Evolutionary conservation across 2,113 vertebrate species (phyloP).

Genomic region (Toxotes chatareus): DNA sequence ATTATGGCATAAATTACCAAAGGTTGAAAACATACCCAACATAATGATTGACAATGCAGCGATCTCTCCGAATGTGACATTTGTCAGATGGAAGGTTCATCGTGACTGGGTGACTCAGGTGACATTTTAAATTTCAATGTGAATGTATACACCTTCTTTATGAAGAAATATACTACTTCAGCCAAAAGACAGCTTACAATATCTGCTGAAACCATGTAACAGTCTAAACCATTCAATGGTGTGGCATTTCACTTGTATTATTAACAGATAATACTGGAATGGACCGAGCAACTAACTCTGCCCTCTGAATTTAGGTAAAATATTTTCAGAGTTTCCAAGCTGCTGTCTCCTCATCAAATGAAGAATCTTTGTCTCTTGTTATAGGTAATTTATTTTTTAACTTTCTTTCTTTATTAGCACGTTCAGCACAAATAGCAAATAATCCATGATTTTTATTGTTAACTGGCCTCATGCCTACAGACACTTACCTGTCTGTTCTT

Average conservation of each 20-base stretch:
- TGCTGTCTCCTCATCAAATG: slow-evolving; percentile 84
- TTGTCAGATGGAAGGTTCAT: slow-evolving; percentile 83
- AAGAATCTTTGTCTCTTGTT: slow-evolving; percentile 79
- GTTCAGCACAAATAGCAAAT: neutral
- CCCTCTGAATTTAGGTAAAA: slow-evolving; percentile 81
- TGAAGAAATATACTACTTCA: neutral
- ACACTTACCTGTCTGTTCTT: neutral
- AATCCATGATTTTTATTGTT: neutral
- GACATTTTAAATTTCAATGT: slow-evolving; percentile 25
- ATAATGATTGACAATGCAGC: slow-evolving; percentile 75
- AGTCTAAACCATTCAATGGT: neutral
- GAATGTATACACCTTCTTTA: neutral
- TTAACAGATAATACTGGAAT: slow-evolving; percentile 7
- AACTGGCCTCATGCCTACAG: neutral
- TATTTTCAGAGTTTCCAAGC: slow-evolving; percentile 82
- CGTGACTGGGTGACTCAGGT: slow-evolving; percentile 84
- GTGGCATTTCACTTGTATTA: neutral
- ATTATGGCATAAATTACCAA: slow-evolving; percentile 86
- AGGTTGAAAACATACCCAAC: slow-evolving; percentile 81
- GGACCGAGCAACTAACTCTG: neutral
- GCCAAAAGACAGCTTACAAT: neutral
- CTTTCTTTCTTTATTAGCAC: neutral
- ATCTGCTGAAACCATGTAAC: neutral
- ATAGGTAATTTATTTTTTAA: slow-evolving; percentile 68
- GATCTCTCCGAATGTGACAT: slow-evolving; percentile 79